Base-by-base conservation (phyloP, 1,140 invertebrate species). In the Drosophila pruinosa region DNA sequence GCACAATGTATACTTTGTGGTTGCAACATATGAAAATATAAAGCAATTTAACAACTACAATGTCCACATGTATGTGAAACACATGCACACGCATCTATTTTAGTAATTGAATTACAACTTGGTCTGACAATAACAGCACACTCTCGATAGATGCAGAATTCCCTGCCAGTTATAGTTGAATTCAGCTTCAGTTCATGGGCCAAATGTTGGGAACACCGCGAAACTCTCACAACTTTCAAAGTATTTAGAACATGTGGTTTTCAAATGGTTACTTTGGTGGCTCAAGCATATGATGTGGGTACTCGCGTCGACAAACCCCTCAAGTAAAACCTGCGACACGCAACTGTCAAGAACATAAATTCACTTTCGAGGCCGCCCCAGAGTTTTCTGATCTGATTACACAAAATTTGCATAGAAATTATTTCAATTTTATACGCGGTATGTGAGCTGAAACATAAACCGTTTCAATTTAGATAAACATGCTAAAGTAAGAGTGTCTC, bases 331-430 rank as follows among this genome's bases (percentile, higher is more conserved):
- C 53, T 48, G 28, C 22, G 47, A 67, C 28, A 77, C 62, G 47
- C 77, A 71, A 75, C 64, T 88, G 81, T 80, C 85, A 65, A 61
- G 57, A 71, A 71, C 73, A 88, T 75, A 67, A 77, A 85, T 71
- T 71, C 53, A 36, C 36, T 71, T 61, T 83, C 38, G 34, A 24
- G 26, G 24, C 26, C 26, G 24, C 47, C 34, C 21, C 14, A 58
- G 50, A 74, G 59, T 72, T 73, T 73, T 63, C 53, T 63, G 78
- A 86, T 86, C 81, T 71, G 81, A 86, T 88, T 86, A 86, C 81
- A 24, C 22, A 38, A 85, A 86, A 86, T 86, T 86, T 86, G 82
- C 81, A 86, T 86, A 81, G 78, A 86, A 86, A 88, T 86, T 88
- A 88, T 88, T 78, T 86, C 64, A 77, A 80, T 76, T 71, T 62